Evolutionary conservation across 1,140 invertebrate genomes (phyloP).

Genomic region (Brachionus rotundiformis): DNA sequence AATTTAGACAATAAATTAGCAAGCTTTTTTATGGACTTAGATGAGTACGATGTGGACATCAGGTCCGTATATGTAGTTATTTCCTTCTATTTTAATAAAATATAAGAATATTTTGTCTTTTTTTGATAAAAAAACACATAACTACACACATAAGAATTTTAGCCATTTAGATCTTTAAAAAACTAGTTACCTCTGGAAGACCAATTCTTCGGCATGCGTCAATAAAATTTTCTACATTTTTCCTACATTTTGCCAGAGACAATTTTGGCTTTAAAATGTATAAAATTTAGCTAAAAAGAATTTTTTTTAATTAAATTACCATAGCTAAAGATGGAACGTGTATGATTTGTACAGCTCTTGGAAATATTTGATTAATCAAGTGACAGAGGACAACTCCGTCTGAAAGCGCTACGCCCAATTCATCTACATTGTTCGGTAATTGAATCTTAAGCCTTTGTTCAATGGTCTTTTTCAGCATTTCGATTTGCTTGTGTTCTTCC

Average conservation of each 20-base stretch:
- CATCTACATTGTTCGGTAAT: slow-evolving; percentile 64
- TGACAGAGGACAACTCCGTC: slow-evolving; percentile 91
- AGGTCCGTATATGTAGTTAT: slow-evolving; percentile 28
- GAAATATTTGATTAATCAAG: slow-evolving; percentile 84
- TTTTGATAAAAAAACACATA: neutral
- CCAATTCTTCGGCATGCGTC: slow-evolving; percentile 88
- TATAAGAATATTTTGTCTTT: neutral
- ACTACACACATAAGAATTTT: neutral
- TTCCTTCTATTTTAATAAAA: slow-evolving; percentile 5
- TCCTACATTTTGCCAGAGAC: slow-evolving; percentile 84
- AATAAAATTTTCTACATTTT: slow-evolving; percentile 92
- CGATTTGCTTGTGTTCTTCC: slow-evolving; percentile 82
- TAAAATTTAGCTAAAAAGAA: slow-evolving; percentile 44
- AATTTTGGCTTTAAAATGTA: slow-evolving; percentile 78
- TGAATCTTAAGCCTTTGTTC: slow-evolving; percentile 44
- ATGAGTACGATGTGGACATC: slow-evolving; percentile 41
- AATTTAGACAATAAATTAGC: slow-evolving; percentile 10
- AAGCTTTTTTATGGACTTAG: slow-evolving; percentile 40
- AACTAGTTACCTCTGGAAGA: slow-evolving; percentile 78
- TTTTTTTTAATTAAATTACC: slow-evolving; percentile 60
- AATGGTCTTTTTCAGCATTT: slow-evolving; percentile 74
- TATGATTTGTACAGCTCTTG: slow-evolving; percentile 83
- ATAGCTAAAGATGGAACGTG: slow-evolving; percentile 90
- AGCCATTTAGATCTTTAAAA: neutral
- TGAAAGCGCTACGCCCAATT: slow-evolving; percentile 78